Evolutionary conservation across 2,113 vertebrate species (phyloP), one percentile per base, ranked within the genome.

Genomic region (human (Homo sapiens)): DNA sequence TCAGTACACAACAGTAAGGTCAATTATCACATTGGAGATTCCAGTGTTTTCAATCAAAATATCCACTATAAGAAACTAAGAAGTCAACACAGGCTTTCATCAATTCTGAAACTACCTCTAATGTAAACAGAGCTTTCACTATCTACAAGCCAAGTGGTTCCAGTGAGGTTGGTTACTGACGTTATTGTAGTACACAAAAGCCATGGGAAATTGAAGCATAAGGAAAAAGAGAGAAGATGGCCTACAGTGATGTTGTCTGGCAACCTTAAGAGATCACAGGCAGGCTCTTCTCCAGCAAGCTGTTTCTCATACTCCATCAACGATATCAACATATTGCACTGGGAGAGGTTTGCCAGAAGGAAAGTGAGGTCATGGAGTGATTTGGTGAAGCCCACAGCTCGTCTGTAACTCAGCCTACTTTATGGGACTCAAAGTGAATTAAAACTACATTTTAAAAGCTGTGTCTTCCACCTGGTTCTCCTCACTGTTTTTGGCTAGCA

Each of bases 401-500:
- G 81, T 43, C 78, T 48, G 59, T 61, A 89, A 93, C 76, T 88
- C 93, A 90, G 38, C 83, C 93, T 59, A 55, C 70, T 92, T 86
- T 59, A 81, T 22, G 73, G 73, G 73, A 83, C 82, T 96, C 48
- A 73, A 85, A 94, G 68, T 57, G 87, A 96, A 96, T 97, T 76
- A 92, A 96, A 96, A 92, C 32, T 73, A 61, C n/a, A 70, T 80
- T 96, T 89, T 84, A 86, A 92, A 95, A 90, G 48, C 94, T 1
- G 0, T 79, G 10, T 86, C 94, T 96, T 88, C 80, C 91, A 96
- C 52, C 94, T 97, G 96, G 93, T 91, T 97, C 78, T 86, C 88
- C 94, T 97, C 93, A 97, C 18, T 68, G 48, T 35, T 94, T 96
- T 94, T 96, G 90, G 95, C 89, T 64, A 40, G 40, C 82, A 93